These are phyloP conservation scores for Leptopilina boulardi DNA, from an alignment of 1,140 invertebrate genomes.

Conservation along the genomic window DNA sequence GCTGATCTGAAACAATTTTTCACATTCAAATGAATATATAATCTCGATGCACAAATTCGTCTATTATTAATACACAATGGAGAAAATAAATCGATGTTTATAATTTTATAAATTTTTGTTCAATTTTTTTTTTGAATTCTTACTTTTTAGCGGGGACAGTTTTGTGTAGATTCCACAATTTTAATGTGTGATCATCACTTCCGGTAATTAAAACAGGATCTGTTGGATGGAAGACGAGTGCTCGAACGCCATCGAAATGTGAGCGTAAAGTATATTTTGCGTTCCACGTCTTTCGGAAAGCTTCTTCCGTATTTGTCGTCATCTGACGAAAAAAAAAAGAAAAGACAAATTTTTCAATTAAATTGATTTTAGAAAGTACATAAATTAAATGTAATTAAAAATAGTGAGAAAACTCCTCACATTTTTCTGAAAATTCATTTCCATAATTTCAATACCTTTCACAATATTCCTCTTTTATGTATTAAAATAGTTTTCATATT, in stretches of 20 bases:
- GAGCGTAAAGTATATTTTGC: slow-evolving; percentile 97
- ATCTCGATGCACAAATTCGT: background rate
- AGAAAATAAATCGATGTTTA: background rate
- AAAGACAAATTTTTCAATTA: slow-evolving; percentile 28
- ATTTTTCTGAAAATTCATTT: no score
- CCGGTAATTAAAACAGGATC: slow-evolving; percentile 98
- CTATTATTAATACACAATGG: background rate
- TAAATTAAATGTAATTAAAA: no score
- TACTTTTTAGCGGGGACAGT: slow-evolving; percentile 97
- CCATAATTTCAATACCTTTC: no score
- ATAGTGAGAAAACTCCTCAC: no score
- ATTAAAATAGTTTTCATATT: no score
- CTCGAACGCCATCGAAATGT: slow-evolving; percentile 98
- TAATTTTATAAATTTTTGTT: no score
- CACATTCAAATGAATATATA: slow-evolving; percentile 2
- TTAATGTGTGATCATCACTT: slow-evolving; percentile 98
- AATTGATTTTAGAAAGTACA: no score
- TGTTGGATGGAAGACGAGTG: slow-evolving; percentile 97
- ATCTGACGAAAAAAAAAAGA: slow-evolving; percentile 74
- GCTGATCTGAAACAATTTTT: slow-evolving; percentile 80
- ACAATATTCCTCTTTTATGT: no score
- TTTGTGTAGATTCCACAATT: slow-evolving; percentile 99
- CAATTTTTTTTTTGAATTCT: slow-evolving; percentile 45
- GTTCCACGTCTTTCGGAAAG: slow-evolving; percentile 98
- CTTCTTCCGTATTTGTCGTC: slow-evolving; percentile 89